phyloP scores from a whole-genome alignment of 2,113 vertebrate species.

The Chaetura pelagica region DNA sequence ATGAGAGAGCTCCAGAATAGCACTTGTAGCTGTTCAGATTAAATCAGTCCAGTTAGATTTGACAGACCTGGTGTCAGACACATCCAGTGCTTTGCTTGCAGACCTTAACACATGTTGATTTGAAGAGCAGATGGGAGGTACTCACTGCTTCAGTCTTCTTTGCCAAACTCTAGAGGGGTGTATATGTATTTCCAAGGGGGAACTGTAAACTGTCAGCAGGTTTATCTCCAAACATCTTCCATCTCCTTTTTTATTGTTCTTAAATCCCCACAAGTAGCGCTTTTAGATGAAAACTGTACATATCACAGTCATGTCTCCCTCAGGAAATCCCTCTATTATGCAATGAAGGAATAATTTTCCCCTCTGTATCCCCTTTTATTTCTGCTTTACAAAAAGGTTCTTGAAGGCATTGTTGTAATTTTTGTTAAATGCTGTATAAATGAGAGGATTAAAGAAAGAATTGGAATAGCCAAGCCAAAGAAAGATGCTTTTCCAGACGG shows the following conservation, averaged over 20 bases:
- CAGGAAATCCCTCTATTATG: background rate
- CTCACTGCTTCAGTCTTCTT: background rate
- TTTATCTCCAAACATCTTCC: background rate
- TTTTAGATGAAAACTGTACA: background rate
- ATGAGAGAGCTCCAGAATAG: background rate
- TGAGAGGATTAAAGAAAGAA: slow-evolving; percentile 80
- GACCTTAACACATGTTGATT: background rate
- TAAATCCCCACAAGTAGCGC: background rate
- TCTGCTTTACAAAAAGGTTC: slow-evolving; percentile 74
- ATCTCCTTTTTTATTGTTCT: background rate
- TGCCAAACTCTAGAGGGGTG: background rate
- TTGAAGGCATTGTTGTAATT: slow-evolving; percentile 77
- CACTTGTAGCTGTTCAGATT: background rate
- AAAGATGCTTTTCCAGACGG: slow-evolving; percentile 76
- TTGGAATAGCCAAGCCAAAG: slow-evolving; percentile 79
- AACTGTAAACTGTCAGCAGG: background rate
- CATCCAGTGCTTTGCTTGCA: background rate
- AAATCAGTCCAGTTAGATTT: background rate
- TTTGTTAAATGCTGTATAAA: slow-evolving; percentile 81
- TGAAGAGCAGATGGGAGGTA: background rate
- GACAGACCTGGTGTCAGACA: background rate
- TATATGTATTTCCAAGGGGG: background rate
- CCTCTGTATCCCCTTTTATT: slow-evolving; percentile 8
- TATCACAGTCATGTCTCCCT: background rate
- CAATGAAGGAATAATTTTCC: background rate